These are phyloP conservation scores for Lasioglossum albipes DNA, from an alignment of 1,140 invertebrate genomes.

Conservation along the genomic window DNA sequence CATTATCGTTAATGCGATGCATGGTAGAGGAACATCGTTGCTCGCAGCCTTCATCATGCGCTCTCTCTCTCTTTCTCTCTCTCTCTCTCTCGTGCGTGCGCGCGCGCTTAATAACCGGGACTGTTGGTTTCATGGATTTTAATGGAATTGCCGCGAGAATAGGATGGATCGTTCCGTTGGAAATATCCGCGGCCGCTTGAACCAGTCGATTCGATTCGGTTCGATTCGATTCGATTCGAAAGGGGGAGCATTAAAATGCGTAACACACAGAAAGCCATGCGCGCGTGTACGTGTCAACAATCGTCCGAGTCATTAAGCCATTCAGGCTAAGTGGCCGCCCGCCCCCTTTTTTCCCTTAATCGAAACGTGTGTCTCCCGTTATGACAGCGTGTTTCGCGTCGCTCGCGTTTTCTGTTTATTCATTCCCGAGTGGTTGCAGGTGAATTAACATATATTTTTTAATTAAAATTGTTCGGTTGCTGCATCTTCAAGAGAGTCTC, in stretches of 20 bases:
- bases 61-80: too few relatives aligned
- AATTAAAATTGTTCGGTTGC: too few relatives aligned
- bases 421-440: too few relatives aligned
- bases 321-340: background rate
- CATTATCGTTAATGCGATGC: conserved; percentile 4
- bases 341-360: too few relatives aligned
- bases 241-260: background rate
- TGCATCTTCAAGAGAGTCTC: too few relatives aligned
- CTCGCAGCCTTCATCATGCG: background rate
- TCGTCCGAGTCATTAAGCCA: background rate
- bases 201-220: background rate
- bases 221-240: background rate
- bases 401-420: too few relatives aligned
- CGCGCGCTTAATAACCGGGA: background rate
- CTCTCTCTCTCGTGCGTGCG: too few relatives aligned
- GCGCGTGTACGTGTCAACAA: background rate
- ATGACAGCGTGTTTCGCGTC: too few relatives aligned
- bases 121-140: background rate
- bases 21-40: background rate
- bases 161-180: background rate
- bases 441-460: too few relatives aligned
- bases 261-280: background rate
- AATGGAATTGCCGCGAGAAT: conserved; percentile 5
- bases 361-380: too few relatives aligned
- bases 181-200: background rate